Base-by-base conservation (phyloP, 2,888 invertebrate genomes). In the Sphaerophoria taeniata region DNA sequence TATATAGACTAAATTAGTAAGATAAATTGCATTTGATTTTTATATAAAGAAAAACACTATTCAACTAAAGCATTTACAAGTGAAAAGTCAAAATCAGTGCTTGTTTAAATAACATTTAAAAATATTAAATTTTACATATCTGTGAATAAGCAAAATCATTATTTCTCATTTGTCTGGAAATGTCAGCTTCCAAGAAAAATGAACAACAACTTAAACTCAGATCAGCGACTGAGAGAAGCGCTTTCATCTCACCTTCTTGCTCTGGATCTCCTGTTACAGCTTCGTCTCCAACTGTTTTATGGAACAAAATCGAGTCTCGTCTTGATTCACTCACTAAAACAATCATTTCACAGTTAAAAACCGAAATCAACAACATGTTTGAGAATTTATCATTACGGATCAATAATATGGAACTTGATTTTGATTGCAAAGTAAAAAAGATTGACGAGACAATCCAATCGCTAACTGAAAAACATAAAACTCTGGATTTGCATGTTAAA, bases 261-360 rank as follows among this genome's bases (percentile, higher is more conserved):
- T n/a, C 14, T 12, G 36, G 36, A 7, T 56, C 56, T n/a, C 14
- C 56, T 33, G 34, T 34, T 4, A 33, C 56, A 36, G 11, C 24
- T 31, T 7, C 6, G 31, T 3, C 31, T 7, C 31, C 53, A 31
- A 11, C 53, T 11, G 7, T 6, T 4, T 31, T 53, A 31, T 53
- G 53, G 53, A 24, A 53, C 11, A 53, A 53, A 53, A 53, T 53
- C 3, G 53, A 31, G 31, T 24, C 53, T 12, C 53, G 56, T 11
- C 14, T 56, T 36, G 56, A 34, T 14, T 14, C 7, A 6, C 36
- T 36, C 14, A 12, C 53, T 12, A 36, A 56, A 56, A 36, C 56
- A 7, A 56, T 56, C 36, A 14, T 56, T 0, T 14, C 36, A 11
- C 34, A 56, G n/a, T 14, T 56, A 34, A 56, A 56, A 56, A 9